phyloP scores from a whole-genome alignment of 2,888 invertebrate genomes.

The Pollenia amentaria region DNA sequence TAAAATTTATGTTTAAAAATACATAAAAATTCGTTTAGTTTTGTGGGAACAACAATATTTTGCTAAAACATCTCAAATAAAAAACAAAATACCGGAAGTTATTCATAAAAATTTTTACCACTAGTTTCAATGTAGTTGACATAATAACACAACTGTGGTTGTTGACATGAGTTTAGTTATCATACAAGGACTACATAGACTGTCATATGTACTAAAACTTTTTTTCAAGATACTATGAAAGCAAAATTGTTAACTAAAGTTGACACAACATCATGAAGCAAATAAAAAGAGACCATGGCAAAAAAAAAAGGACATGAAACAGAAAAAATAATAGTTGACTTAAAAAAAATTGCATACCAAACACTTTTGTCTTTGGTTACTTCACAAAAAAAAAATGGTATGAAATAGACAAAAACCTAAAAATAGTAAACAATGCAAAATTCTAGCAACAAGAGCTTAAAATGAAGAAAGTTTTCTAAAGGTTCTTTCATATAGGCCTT shows the following conservation, averaged over 20 bases:
- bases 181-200: slow-evolving; percentile 21
- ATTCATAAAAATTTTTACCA: slow-evolving; percentile 53
- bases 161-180: slow-evolving; percentile 62
- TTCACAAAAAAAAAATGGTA: neutral
- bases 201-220: neutral
- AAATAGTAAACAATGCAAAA: too few relatives aligned
- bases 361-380: slow-evolving; percentile 42
- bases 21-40: too few relatives aligned
- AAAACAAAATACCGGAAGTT: slow-evolving; percentile 57
- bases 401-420: slow-evolving; percentile 16
- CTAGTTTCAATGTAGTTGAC: slow-evolving; percentile 63
- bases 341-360: slow-evolving; percentile 47
- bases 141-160: slow-evolving; percentile 66
- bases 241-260: slow-evolving; percentile 53
- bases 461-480: too few relatives aligned
- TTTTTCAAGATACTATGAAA: slow-evolving; percentile 16
- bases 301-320: slow-evolving; percentile 8
- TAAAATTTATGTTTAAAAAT: too few relatives aligned
- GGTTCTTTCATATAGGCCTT: too few relatives aligned
- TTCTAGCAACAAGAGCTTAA: too few relatives aligned
- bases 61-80: too few relatives aligned
- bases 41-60: too few relatives aligned
- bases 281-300: slow-evolving; percentile 39
- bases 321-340: neutral
- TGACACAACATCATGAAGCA: slow-evolving; percentile 66